These are phyloP conservation scores for Dicentrarchus labrax DNA, from an alignment of 2,113 vertebrate species.

Conservation along the genomic window DNA sequence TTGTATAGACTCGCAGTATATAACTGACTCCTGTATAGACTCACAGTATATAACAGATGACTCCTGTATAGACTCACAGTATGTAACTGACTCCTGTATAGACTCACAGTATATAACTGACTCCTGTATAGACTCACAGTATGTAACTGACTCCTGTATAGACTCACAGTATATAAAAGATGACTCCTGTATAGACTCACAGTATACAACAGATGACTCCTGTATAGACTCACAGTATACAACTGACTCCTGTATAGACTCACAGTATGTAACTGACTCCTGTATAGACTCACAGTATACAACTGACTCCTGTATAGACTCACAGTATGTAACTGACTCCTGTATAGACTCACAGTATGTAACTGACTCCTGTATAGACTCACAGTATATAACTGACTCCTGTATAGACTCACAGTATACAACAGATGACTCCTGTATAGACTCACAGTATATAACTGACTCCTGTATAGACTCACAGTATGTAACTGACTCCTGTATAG, in stretches of 20 bases:
- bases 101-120: slow-evolving; percentile 99
- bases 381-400: neutral
- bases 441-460: neutral
- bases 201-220: neutral
- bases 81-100: neutral
- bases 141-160: neutral
- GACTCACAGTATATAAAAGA: slow-evolving; percentile 99
- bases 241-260: slow-evolving; percentile 91
- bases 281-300: slow-evolving; percentile 93
- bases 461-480: slow-evolving; percentile 91
- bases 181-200: slow-evolving; percentile 87
- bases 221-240: slow-evolving; percentile 93
- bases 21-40: slow-evolving; percentile 67
- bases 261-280: neutral
- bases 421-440: slow-evolving; percentile 96
- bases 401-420: slow-evolving; percentile 93
- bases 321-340: neutral
- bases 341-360: slow-evolving; percentile 93
- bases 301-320: slow-evolving; percentile 91
- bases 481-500: slow-evolving; percentile 95
- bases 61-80: slow-evolving; percentile 79
- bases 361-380: slow-evolving; percentile 91
- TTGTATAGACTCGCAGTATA: no score
- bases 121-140: slow-evolving; percentile 79
- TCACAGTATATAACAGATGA: slow-evolving; percentile 99